These are phyloP conservation scores for Limnodromus scolopaceus DNA, from an alignment of 2,797 vertebrate genomes.

Conservation along the genomic window DNA sequence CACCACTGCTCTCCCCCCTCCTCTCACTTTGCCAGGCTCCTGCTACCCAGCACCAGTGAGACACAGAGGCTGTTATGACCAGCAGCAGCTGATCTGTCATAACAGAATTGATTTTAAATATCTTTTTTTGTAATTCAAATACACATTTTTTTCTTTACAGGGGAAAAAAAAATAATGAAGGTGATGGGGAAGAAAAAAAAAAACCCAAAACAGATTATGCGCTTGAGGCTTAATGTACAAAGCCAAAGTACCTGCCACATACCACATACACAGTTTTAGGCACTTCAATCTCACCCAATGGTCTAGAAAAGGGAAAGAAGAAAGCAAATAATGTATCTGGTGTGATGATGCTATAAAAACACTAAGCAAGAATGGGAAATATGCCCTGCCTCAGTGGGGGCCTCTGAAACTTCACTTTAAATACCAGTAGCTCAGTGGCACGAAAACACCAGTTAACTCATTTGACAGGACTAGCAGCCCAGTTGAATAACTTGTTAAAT, in stretches of 20 bases:
- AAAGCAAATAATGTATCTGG: not conserved
- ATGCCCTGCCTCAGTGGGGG: not conserved
- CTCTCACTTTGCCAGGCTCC: not conserved
- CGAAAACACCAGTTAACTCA: not conserved
- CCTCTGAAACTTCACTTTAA: not conserved
- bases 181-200: not conserved
- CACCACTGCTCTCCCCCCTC: not conserved
- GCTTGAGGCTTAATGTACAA: not conserved
- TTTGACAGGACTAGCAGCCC: not conserved
- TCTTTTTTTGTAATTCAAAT: not conserved
- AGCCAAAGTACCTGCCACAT: not conserved
- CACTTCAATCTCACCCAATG: not conserved
- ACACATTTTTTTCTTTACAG: not conserved
- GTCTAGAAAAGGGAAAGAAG: not conserved
- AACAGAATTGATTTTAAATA: not conserved
- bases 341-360: not conserved
- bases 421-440: not conserved
- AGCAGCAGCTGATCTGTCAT: not conserved
- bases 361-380: not conserved
- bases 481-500: not conserved
- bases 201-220: not conserved
- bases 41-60: not conserved
- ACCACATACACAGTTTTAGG: not conserved
- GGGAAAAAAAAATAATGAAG: not conserved
- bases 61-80: not conserved